Base-by-base conservation (phyloP, 2,113 vertebrate genomes). In the Percopsis transmontana region DNA sequence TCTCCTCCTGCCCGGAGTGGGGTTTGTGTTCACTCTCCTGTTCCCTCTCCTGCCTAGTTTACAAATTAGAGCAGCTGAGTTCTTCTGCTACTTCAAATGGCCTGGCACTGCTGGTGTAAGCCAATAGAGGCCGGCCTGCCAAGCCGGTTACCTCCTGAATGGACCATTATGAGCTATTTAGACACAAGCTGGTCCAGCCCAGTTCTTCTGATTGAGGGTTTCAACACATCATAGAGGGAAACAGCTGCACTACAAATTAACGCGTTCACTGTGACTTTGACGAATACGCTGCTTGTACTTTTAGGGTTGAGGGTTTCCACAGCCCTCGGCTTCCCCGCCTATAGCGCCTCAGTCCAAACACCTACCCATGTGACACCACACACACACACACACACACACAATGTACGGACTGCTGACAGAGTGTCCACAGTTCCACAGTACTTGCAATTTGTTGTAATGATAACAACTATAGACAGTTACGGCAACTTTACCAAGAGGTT, bases 181-280 rank as follows among this genome's bases (percentile, higher is more conserved):
- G 85, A 90, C 83, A 85, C 76, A 58, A 83, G 77, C 70, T 69
- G 85, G 77, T 80, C 81, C 67, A 56, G 68, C 73, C 83, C 66
- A 62, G 72, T 69, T 72, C 80, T 86, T 89, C 87, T 89, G 89
- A 91, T 88, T 78, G 79, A 89, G 89, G 69, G 83, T 92, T 92
- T 92, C 91, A 92, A 90, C 92, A 93, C 90, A 89, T 92, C 88
- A 89, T 91, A 86, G 75, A 87, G 75, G 70, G 88, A 90, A 91
- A 92, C 92, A 93, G 92, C 92, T 93, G 92, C 87, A 70, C 82
- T 90, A 90, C 88, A 92, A 92, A 93, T 92, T 90, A 92, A 85
- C 66, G 70, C 60, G 64, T 66, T 76, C 71, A 73, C 71, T 38
- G 45, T 91, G 91, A 92, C 92, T 85, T 91, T 92, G 91, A 93